These are phyloP conservation scores for Drosophila atripex DNA, from an alignment of 2,888 invertebrate genomes.

Conservation along the genomic window DNA sequence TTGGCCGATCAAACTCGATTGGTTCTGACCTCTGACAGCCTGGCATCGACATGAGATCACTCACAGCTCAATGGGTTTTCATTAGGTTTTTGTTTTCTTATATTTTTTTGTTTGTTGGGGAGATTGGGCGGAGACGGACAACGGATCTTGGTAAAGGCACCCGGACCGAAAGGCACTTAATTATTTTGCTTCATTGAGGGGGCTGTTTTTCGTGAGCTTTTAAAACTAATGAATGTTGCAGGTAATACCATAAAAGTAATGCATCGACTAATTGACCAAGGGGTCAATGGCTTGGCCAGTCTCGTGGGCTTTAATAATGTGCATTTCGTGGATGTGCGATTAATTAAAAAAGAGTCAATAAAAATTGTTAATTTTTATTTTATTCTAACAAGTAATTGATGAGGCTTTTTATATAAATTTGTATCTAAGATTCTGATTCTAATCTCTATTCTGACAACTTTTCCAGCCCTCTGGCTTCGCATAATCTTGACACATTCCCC, in stretches of 20 bases:
- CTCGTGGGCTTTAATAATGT: background rate
- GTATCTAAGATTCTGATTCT: background rate
- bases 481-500: slow-evolving; percentile 27
- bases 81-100: slow-evolving; percentile 13
- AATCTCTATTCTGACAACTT: slow-evolving; percentile 1
- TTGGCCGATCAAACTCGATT: slow-evolving; percentile 32
- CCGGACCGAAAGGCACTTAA: slow-evolving; percentile 21
- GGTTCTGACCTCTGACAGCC: slow-evolving; percentile 46
- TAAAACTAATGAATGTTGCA: slow-evolving; percentile 21
- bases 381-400: background rate
- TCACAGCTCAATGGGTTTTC: slow-evolving; percentile 36
- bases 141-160: slow-evolving; percentile 12
- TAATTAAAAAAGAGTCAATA: background rate
- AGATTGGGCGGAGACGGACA: slow-evolving; percentile 6
- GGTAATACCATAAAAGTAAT: slow-evolving; percentile 3
- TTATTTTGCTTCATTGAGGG: slow-evolving; percentile 4
- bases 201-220: slow-evolving; percentile 25
- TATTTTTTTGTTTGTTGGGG: background rate
- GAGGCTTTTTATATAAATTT: too few relatives aligned
- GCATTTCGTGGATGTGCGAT: background rate
- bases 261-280: slow-evolving; percentile 1
- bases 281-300: slow-evolving; percentile 1
- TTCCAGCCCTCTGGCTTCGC: background rate
- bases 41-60: slow-evolving; percentile 41
- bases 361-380: background rate